These are phyloP conservation scores for Choreutis nemorana DNA, from an alignment of 2,888 invertebrate species.

Conservation along the genomic window DNA sequence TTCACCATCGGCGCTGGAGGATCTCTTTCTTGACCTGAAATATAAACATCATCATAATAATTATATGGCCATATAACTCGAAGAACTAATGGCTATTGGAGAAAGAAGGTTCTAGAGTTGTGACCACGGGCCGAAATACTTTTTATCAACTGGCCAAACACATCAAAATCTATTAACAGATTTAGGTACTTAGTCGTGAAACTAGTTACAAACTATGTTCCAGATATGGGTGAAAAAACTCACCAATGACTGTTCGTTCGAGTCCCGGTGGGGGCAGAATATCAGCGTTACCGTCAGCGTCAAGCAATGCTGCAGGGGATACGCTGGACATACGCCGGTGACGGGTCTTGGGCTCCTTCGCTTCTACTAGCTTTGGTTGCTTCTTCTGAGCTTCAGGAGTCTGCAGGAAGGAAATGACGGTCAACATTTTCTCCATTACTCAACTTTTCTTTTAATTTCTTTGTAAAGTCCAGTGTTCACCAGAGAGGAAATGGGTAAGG, in stretches of 20 bases:
- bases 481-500: no score
- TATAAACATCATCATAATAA: background rate
- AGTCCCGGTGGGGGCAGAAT: conserved; percentile 24
- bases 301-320: conserved; percentile 35
- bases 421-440: no score
- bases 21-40: conserved; percentile 51
- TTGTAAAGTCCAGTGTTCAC: no score
- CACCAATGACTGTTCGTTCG: conserved; percentile 46
- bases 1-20: conserved; percentile 32
- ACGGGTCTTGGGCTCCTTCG: no score
- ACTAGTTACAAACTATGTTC: no score
- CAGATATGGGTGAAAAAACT: conserved; percentile 2
- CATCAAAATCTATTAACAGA: no score
- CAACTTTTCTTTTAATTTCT: no score
- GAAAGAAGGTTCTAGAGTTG: background rate
- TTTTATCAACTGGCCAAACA: background rate
- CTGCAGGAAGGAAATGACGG: no score
- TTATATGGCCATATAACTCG: background rate
- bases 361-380: conserved; percentile 20
- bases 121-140: background rate
- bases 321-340: conserved; percentile 49
- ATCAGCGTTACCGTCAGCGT: conserved; percentile 28
- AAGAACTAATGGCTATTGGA: background rate
- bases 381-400: conserved; percentile 49
- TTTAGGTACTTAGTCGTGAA: no score